Base-by-base conservation (phyloP, 2,888 invertebrate species). In the Drosophila stalkeri region DNA sequence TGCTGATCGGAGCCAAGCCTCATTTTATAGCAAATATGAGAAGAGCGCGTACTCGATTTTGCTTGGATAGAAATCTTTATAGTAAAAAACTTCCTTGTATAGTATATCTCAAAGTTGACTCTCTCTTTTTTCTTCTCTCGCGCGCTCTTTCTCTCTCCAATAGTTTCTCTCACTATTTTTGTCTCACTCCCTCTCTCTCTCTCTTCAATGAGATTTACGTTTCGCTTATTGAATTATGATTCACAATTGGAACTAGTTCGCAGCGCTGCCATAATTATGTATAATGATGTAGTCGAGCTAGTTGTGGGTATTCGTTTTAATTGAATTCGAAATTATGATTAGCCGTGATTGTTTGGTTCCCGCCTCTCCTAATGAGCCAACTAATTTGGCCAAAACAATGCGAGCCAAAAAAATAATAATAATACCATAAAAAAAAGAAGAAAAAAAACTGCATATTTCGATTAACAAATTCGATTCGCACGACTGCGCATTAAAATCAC, bases 251-350 rank as follows among this genome's bases (percentile, higher is more conserved):
- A 51, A 51, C 20, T 52, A 9, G 52, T 35, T 52, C 39, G 2
- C 9, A n/a, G 4, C 20, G 11, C 23, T 7, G n/a, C 20, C 14
- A 16, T 20, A 44, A 33, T 6, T 23, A 23, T 23, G 18, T 9
- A 18, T 41, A 41, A 49, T 51, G 7, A 33, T 16, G 16, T 33
- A 5, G 31, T 3, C n/a, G 37, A 27, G 1, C 12, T 27, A 49
- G 49, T 33, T 49, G 2, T n/a, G 49, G 11, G 6, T 18, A 18
- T 33, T 51, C 14, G 51, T 3, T 12, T 4, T 59, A 66, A 69
- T 66, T 66, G 67, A 60, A 39, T 55, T 41, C 27, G 11, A 12
- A 39, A 20, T 14, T 16, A 39, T 39, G 37, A 47, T 64, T 57
- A 41, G 33, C 35, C 49, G 49, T 44, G 44, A 37, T 23, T 51